phyloP scores from a whole-genome alignment of 2,888 invertebrate genomes.

The Alentia gelatinosa region DNA sequence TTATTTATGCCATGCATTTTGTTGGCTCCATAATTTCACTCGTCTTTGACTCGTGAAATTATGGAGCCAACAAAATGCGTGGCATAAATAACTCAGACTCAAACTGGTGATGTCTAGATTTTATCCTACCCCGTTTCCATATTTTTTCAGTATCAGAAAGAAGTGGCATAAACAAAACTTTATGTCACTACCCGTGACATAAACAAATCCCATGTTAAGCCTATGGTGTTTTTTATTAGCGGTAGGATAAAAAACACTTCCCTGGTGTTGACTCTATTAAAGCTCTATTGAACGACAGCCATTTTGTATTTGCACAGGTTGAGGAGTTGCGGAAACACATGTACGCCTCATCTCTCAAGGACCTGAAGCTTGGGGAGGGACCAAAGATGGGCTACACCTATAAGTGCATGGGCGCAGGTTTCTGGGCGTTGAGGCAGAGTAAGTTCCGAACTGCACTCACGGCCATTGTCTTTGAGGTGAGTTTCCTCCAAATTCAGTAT shows the following conservation, averaged over 20 bases:
- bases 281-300: not conserved
- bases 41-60: no score
- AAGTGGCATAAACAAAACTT: no score
- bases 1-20: no score
- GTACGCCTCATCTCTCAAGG: conserved; percentile 66
- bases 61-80: no score
- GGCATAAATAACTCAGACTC: no score
- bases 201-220: no score
- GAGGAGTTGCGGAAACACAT: conserved; percentile 48
- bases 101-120: no score
- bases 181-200: no score
- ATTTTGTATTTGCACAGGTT: not conserved
- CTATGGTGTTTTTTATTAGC: no score
- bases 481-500: not conserved
- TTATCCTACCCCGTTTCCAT: no score
- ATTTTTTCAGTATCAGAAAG: no score
- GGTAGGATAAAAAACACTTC: not conserved
- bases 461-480: conserved; percentile 75
- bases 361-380: conserved; percentile 71
- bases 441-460: conserved; percentile 75
- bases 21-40: no score
- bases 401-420: conserved; percentile 76
- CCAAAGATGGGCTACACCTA: conserved; percentile 72
- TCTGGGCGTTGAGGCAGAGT: conserved; percentile 77
- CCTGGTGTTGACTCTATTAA: not conserved